A percentile compares a stretch with the other conserved stretches of the same genome.
These are phyloP conservation scores for Drosophila mimica DNA, from an alignment of 2,888 invertebrate genomes.

Conservation along the genomic window DNA sequence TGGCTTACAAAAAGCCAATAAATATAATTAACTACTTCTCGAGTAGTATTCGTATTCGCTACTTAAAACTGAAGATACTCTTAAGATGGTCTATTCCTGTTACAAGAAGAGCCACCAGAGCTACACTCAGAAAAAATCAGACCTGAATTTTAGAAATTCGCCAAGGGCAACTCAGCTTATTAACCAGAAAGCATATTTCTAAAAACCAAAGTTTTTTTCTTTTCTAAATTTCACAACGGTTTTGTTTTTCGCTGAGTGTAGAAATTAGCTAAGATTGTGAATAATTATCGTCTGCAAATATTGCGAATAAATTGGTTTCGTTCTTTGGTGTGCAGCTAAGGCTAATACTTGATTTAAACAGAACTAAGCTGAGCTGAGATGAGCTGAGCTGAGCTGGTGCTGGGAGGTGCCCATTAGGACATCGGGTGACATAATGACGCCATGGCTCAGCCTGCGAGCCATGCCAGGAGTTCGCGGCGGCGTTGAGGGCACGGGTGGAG, in stretches of 20 bases:
- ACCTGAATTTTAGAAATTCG: not conserved
- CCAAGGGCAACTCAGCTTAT: not conserved
- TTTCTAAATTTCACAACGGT: not conserved
- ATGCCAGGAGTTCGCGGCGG: conserved; percentile 52
- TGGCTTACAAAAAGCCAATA: conserved; percentile 40
- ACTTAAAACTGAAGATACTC: conserved; percentile 32
- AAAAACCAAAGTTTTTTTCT: not conserved
- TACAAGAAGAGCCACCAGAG: conserved; percentile 42
- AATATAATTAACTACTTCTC: conserved; percentile 36
- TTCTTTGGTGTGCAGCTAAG: conserved; percentile 52
- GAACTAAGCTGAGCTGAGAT: conserved; percentile 4
- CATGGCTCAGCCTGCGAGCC: conserved; percentile 51
- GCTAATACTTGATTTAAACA: conserved; percentile 41
- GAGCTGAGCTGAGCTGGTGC: conserved; percentile 9
- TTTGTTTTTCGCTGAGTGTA: not conserved
- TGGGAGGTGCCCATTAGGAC: conserved; percentile 53
- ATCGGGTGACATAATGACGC: conserved; percentile 69
- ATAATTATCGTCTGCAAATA: conserved; percentile 20
- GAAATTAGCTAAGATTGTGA: conserved; percentile 10
- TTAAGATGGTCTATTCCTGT: conserved; percentile 37
- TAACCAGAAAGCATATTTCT: not conserved
- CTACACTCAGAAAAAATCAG: not conserved
- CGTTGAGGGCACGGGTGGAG: conserved; percentile 61
- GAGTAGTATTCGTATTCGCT: conserved; percentile 40
- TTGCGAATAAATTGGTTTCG: conserved; percentile 19